A percentile compares a stretch with the other conserved stretches of the same genome.
Conservation (phyloP, 2,113 vertebrate genomes). For the Semicossyphus pulcher region DNA sequence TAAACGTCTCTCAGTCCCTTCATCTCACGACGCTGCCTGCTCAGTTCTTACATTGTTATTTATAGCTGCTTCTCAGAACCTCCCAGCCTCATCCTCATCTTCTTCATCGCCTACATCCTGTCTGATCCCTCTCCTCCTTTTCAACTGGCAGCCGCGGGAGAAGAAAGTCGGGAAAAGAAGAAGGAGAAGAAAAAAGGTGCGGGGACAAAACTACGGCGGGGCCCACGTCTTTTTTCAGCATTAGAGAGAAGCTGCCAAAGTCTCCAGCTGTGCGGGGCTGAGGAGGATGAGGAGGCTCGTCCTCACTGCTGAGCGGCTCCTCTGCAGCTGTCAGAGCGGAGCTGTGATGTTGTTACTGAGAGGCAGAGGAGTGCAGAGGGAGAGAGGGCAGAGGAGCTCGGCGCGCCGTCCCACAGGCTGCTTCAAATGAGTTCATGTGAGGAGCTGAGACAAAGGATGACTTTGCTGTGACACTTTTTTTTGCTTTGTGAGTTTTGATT, state of each 20-base stretch:
- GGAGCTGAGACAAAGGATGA: constrained; percentile 43
- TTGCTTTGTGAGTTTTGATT: constrained; percentile 5
- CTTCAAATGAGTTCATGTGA: constrained; percentile 56
- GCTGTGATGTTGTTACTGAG: constrained; percentile 64
- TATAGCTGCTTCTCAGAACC: constrained; percentile 78
- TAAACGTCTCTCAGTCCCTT: constrained; percentile 55
- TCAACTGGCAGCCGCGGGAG: constrained; percentile 66
- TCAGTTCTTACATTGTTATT: constrained; percentile 72
- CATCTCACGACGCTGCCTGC: constrained; percentile 57
- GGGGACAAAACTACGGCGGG: constrained; percentile 51
- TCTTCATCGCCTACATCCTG: constrained; percentile 64
- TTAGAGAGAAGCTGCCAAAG: constrained; percentile 67
- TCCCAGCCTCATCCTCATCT: constrained; percentile 65
- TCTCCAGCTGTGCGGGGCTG: constrained; percentile 65
- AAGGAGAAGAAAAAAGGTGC: constrained; percentile 48
- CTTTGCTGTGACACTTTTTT: constrained; percentile 51
- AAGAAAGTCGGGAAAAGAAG: constrained; percentile 50
- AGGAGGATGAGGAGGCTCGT: constrained; percentile 33
- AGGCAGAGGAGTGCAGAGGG: constrained; percentile 38
- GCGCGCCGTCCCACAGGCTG: constrained; percentile 47
- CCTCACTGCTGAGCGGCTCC: constrained; percentile 58
- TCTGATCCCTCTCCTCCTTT: constrained; percentile 72
- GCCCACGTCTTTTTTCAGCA: constrained; percentile 41
- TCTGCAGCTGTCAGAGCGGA: constrained; percentile 71
- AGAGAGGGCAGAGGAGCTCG: constrained; percentile 69